phyloP scores from a whole-genome alignment of 2,888 invertebrate genomes.

The Mythimna vitellina region DNA sequence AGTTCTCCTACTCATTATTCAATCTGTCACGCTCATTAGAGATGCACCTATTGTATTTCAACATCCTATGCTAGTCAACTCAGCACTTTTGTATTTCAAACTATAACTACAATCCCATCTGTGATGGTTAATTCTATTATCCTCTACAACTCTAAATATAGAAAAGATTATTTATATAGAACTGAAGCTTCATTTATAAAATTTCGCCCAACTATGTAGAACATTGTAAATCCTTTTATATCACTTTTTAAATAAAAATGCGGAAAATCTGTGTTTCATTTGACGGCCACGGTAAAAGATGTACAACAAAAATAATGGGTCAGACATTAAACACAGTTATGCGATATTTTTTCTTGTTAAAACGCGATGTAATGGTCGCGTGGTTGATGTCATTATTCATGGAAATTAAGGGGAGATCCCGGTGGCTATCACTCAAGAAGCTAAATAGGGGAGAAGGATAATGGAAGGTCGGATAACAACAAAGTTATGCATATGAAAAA shows the following conservation, averaged over 20 bases:
- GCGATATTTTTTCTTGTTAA: constrained; percentile 70
- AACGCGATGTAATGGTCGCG: constrained; percentile 72
- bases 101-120: constrained; percentile 55
- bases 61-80: constrained; percentile 37
- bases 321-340: constrained; percentile 70
- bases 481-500: constrained; percentile 54
- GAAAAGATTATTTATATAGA: constrained; percentile 57
- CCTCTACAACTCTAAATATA: constrained; percentile 54
- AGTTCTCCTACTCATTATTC: constrained; percentile 55
- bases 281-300: constrained; percentile 61
- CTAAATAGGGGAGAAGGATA: constrained; percentile 65
- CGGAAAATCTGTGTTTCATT: constrained; percentile 82
- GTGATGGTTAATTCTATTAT: constrained; percentile 57
- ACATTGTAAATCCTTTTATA: constrained; percentile 72
- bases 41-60: constrained; percentile 61
- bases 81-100: constrained; percentile 62
- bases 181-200: constrained; percentile 56
- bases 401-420: constrained; percentile 72
- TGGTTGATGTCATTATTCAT: constrained; percentile 77
- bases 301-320: constrained; percentile 66
- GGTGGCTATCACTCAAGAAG: constrained; percentile 68
- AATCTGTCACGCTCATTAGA: constrained; percentile 63
- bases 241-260: constrained; percentile 80
- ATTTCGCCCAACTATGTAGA: constrained; percentile 46
- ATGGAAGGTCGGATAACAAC: constrained; percentile 51